phyloP scores from a whole-genome alignment of 2,113 vertebrate species.

The Gopherus flavomarginatus region DNA sequence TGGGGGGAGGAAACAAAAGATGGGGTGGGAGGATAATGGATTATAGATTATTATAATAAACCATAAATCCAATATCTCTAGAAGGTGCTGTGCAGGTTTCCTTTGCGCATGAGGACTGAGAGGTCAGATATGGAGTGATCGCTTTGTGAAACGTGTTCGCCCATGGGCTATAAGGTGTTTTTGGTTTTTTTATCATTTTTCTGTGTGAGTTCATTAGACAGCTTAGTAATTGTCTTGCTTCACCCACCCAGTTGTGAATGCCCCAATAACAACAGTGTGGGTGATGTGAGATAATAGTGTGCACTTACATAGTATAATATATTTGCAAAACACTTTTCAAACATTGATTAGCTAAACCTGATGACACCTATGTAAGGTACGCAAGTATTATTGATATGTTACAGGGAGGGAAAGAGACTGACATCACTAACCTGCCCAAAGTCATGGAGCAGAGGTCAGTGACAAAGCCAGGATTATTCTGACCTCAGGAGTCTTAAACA shows the following conservation, averaged over 20 bases:
- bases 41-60: not conserved
- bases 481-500: not conserved
- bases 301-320: not conserved
- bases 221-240: not conserved
- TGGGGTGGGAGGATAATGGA: not conserved
- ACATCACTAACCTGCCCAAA: not conserved
- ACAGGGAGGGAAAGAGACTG: not conserved
- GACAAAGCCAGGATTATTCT: not conserved
- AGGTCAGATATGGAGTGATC: not conserved
- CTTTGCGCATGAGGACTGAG: not conserved
- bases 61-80: not conserved
- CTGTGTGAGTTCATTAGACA: not conserved
- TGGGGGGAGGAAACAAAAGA: not conserved
- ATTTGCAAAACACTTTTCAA: not conserved
- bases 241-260: not conserved
- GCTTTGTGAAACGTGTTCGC: not conserved
- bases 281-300: not conserved
- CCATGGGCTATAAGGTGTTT: not conserved
- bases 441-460: not conserved
- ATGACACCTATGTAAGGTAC: not conserved
- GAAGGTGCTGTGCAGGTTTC: not conserved
- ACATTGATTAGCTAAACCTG: not conserved
- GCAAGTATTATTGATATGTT: not conserved
- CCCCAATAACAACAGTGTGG: not conserved
- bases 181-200: not conserved